phyloP scores from a whole-genome alignment of 2,888 invertebrate species.

The Doris montereyensis region DNA sequence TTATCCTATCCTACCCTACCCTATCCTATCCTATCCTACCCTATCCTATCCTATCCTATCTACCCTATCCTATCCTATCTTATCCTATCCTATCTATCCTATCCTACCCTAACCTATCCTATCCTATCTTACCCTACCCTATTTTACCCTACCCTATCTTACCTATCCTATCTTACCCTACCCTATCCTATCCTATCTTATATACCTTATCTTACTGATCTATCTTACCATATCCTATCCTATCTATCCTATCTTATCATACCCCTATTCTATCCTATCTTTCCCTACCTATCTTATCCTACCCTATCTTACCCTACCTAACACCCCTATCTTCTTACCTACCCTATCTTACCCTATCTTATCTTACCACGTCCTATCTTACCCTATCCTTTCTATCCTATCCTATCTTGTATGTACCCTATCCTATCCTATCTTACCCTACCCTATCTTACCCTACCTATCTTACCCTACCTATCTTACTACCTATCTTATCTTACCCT shows the following conservation, averaged over 20 bases:
- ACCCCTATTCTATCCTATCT: constrained; percentile 19
- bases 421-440: constrained; percentile 14
- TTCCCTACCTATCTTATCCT: constrained; percentile 6
- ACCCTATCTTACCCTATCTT: constrained; percentile 20
- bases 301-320: constrained; percentile 8
- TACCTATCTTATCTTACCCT: constrained; percentile 4
- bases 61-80: constrained; percentile 9
- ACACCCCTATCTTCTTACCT: background rate
- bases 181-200: constrained; percentile 21
- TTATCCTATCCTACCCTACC: constrained; percentile 15
- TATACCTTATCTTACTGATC: constrained; percentile 1
- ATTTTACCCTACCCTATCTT: constrained; percentile 22
- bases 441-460: background rate
- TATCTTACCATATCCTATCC: constrained; percentile 24
- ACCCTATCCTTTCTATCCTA: constrained; percentile 12
- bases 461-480: background rate
- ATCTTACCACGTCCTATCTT: background rate
- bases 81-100: constrained; percentile 1
- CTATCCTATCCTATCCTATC: constrained; percentile 12
- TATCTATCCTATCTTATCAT: constrained; percentile 17
- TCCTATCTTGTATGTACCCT: background rate
- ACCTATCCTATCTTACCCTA: constrained; percentile 23
- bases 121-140: constrained; percentile 15
- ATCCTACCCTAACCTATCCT: constrained; percentile 8
- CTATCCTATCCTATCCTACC: constrained; percentile 15